Base-by-base conservation (phyloP, 2,888 invertebrate genomes). In the Diarsia brunnea region DNA sequence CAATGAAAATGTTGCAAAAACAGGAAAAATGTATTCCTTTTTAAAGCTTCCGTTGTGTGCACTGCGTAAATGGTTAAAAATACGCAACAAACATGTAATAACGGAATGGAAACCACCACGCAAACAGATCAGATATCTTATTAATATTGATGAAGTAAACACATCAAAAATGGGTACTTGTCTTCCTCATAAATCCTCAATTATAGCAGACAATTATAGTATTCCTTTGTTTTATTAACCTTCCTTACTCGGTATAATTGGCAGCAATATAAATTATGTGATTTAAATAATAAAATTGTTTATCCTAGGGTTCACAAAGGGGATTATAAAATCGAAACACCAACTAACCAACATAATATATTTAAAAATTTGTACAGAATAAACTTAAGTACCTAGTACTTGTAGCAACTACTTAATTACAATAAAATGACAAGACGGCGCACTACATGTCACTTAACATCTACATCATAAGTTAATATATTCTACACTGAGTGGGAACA, bases 331-430 rank as follows among this genome's bases (percentile, higher is more conserved):
- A 79, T 49, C 1, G 27, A 91, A 92, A 87, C 89, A 84, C 27
- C 74, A 68, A 71, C 80, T 93, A 94, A 94, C 92, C 94, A 96
- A 95, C 95, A 93, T 94, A 92, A 94, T 95, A 94, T 95, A 95
- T 93, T 95, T 91, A 92, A 93, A 93, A 91, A 93, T 95, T 95
- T 96, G 95, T 96, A 95, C 95, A 95, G 91, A 93, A 91, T 92
- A 92, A 92, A 91, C 86, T 90, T 84, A 92, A 92, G 93, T 95
- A 94, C 93, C 93, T 94, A 94, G 94, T 94, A 95, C 94, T 94
- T 85, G 83, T 89, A 89, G 85, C 78, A 85, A 91, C 87, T 88
- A 86, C 82, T 85, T 90, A 88, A 85, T 87, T 90, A 89, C 81
- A 87, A 86, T 84, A 87, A 89, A 92, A 90, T 93, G 94, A 94